These are phyloP conservation scores for Drosophila murphyi DNA, from an alignment of 1,140 invertebrate species.

Conservation along the genomic window DNA sequence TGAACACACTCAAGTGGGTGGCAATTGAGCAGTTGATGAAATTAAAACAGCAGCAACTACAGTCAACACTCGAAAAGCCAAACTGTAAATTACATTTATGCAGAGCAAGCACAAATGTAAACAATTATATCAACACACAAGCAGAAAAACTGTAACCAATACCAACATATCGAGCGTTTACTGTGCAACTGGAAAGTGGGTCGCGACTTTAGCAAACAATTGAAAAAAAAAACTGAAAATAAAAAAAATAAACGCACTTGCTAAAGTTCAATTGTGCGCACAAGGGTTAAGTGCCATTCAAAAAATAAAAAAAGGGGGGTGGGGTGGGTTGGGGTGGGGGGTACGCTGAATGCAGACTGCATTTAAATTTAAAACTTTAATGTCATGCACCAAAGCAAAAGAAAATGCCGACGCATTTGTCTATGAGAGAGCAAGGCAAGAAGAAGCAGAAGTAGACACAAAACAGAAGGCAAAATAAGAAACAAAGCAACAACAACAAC, in stretches of 20 bases:
- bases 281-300: conserved; percentile 59
- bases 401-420: conserved; percentile 67
- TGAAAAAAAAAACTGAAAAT: too few species aligned
- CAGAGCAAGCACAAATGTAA: not conserved
- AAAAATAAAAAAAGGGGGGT: not conserved
- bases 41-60: conserved; percentile 15
- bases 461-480: conserved; percentile 29
- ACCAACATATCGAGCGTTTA: not conserved
- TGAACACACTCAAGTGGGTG: conserved; percentile 45
- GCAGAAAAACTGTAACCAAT: not conserved
- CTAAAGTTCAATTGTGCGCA: conserved; percentile 63
- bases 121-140: not conserved
- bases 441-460: conserved; percentile 19
- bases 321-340: not conserved
- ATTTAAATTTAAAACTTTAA: conserved; percentile 82
- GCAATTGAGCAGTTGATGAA: conserved; percentile 20
- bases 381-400: conserved; percentile 73
- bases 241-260: conserved; percentile 59
- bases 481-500: conserved; percentile 44
- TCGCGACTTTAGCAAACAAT: conserved; percentile 50
- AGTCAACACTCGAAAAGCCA: conserved; percentile 3
- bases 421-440: conserved; percentile 38
- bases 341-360: conserved; percentile 36
- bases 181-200: conserved; percentile 50
- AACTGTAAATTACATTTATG: not conserved